phyloP scores from a whole-genome alignment of 2,113 vertebrate genomes.

The Sakesphorus luctuosus region DNA sequence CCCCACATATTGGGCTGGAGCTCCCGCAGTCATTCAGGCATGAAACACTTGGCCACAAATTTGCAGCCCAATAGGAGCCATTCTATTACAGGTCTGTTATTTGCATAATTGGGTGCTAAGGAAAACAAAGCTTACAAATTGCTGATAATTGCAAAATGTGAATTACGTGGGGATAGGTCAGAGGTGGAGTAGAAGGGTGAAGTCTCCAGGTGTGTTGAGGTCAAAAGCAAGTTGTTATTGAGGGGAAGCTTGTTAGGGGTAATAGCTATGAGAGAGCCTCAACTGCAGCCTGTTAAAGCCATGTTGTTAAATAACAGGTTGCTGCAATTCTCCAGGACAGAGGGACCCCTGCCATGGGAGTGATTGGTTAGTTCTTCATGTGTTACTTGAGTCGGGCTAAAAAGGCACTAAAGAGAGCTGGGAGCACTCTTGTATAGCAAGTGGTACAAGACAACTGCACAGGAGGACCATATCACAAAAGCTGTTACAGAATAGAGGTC shows the following conservation, averaged over 20 bases:
- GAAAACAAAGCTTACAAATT: conserved; percentile 88
- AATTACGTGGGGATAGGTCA: conserved; percentile 74
- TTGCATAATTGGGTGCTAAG: conserved; percentile 83
- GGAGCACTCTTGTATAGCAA: fast-evolving
- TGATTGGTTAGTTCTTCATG: not conserved
- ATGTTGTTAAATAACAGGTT: not conserved
- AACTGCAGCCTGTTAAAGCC: not conserved
- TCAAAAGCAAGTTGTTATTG: conserved; percentile 65
- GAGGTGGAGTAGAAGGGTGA: conserved; percentile 71
- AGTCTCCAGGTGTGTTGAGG: conserved; percentile 82
- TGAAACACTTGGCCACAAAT: not conserved
- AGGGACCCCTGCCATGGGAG: not conserved
- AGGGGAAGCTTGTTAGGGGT: conserved; percentile 48
- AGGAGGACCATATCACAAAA: not conserved
- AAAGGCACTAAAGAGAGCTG: not conserved
- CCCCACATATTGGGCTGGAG: not conserved
- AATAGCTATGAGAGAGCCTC: conserved; percentile 45
- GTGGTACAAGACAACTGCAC: not conserved
- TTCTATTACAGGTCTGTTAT: not conserved
- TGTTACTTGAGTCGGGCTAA: not conserved
- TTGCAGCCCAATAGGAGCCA: not conserved
- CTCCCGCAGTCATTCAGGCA: not conserved
- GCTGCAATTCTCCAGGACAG: not conserved
- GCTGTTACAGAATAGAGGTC: not conserved
- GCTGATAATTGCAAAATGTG: conserved; percentile 84